phyloP scores from a whole-genome alignment of 2,888 invertebrate genomes.

The Dicyrtoma fusca region DNA sequence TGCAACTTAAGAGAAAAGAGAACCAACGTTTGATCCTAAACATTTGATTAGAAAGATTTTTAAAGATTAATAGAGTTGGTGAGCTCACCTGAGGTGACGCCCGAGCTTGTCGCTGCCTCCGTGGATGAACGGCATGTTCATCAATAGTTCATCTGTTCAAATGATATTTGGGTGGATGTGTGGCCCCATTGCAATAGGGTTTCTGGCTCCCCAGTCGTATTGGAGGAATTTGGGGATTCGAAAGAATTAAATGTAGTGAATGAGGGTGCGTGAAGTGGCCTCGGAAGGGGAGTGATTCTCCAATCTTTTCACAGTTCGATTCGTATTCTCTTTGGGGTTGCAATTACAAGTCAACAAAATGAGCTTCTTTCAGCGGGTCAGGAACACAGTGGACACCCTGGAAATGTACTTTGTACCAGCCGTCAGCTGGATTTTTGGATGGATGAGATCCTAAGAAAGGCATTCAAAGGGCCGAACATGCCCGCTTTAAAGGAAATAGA shows the following conservation, averaged over 20 bases:
- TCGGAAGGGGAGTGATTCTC: conserved; percentile 58
- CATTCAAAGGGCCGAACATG: neutral
- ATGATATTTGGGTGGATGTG: conserved; percentile 50
- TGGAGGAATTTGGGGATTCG: conserved; percentile 57
- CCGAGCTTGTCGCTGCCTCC: conserved; percentile 58
- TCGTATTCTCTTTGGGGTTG: too few relatives aligned
- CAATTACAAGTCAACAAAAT: neutral
- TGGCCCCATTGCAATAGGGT: conserved; percentile 45
- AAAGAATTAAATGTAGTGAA: conserved; percentile 60
- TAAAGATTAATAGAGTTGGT: too few relatives aligned
- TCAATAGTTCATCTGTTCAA: conserved; percentile 43
- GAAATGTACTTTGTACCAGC: neutral
- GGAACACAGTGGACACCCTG: neutral
- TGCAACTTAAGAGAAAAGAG: too few relatives aligned
- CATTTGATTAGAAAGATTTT: too few relatives aligned
- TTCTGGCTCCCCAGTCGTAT: conserved; percentile 58
- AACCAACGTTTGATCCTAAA: too few relatives aligned
- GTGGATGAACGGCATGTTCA: conserved; percentile 57
- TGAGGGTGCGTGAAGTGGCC: conserved; percentile 59
- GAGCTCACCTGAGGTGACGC: neutral
- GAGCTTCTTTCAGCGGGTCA: conserved; percentile 8
- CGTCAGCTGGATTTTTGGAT: neutral
- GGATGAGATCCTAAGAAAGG: neutral
- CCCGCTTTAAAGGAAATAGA: neutral
- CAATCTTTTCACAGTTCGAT: too few relatives aligned